Conservation (phyloP, 2,113 vertebrate genomes). For the Platycercus adscitus region DNA sequence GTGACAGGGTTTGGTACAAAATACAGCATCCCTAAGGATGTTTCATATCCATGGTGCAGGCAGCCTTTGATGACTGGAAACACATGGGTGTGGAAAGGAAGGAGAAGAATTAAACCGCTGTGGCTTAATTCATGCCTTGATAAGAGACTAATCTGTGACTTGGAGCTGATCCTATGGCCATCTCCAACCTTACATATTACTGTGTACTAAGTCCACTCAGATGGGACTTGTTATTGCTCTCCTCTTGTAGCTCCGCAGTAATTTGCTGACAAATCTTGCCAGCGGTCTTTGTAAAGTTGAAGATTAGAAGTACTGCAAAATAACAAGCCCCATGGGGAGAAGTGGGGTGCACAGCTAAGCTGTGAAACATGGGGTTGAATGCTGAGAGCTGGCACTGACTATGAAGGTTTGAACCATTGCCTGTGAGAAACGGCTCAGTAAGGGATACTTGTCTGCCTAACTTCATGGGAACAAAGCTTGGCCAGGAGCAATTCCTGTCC, state of each 20-base stretch:
- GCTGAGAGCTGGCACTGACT: not conserved
- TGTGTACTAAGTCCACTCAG: not conserved
- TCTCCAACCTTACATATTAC: not conserved
- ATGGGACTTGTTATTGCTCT: not conserved
- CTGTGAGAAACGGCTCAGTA: not conserved
- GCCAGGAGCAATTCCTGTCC: not conserved
- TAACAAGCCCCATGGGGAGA: not conserved
- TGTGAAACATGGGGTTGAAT: not conserved
- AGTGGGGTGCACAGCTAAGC: not conserved
- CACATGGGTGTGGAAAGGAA: accelerated
- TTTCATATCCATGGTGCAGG: not conserved
- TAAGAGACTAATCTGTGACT: not conserved
- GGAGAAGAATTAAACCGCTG: not conserved
- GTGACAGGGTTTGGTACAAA: not conserved
- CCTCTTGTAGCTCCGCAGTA: not conserved
- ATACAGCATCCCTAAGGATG: not conserved
- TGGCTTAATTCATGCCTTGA: not conserved
- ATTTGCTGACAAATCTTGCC: not conserved
- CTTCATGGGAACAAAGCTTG: not conserved
- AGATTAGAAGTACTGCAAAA: not conserved
- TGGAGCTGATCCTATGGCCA: not conserved
- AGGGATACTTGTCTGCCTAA: not conserved
- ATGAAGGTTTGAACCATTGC: not conserved
- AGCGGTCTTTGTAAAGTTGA: not conserved
- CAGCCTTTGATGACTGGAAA: not conserved